Evolutionary conservation across 2,113 vertebrate genomes (phyloP).

Genomic region (Malurus alboscapulatus): DNA sequence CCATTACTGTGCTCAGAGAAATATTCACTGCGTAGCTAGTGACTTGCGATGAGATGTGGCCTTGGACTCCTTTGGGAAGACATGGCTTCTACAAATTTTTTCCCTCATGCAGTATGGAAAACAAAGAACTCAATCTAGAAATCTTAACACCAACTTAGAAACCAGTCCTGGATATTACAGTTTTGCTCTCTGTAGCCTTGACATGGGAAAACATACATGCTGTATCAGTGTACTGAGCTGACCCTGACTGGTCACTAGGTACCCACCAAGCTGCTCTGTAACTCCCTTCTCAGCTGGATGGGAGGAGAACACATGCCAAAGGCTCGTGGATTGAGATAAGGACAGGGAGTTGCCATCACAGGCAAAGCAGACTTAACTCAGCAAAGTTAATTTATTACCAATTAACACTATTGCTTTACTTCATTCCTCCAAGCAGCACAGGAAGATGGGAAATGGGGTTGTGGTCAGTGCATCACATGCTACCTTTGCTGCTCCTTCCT

Average conservation of each 20-base stretch:
- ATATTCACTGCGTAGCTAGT: background rate
- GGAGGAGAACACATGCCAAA: background rate
- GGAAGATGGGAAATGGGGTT: rapidly evolving
- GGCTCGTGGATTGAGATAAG: rapidly evolving
- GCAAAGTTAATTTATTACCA: background rate
- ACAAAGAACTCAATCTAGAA: background rate
- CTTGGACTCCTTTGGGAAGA: background rate
- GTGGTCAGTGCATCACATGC: rapidly evolving
- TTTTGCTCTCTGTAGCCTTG: background rate
- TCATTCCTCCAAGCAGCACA: rapidly evolving
- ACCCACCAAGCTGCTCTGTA: background rate
- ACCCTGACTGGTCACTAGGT: background rate
- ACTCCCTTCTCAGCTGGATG: background rate
- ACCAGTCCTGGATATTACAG: background rate
- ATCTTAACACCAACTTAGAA: background rate
- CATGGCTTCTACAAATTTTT: background rate
- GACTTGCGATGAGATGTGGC: background rate
- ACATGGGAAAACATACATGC: background rate
- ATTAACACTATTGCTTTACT: background rate
- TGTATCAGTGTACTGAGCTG: background rate
- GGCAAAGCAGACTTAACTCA: background rate
- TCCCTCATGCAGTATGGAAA: background rate
- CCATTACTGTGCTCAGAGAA: background rate
- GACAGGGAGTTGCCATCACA: background rate
- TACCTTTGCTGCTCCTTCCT: background rate